Base-by-base conservation (phyloP, 2,797 vertebrate species). In the Psittacula derbiana region DNA sequence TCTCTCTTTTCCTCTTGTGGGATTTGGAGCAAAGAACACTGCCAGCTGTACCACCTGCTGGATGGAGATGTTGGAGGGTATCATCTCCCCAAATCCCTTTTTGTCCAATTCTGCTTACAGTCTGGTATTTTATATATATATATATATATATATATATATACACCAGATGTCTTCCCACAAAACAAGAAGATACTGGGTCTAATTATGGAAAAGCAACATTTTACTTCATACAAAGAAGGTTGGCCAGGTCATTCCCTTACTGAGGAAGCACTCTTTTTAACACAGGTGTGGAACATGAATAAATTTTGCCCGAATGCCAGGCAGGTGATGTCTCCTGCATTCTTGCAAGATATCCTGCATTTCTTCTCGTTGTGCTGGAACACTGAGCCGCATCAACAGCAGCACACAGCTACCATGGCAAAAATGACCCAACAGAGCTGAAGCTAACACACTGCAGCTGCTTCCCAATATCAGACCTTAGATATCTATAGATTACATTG, bases 11-110 rank as follows among this genome's bases (percentile, higher is more conserved):
- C n/a, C 12, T 84, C 80, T 46, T 84, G 50, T 60, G 90, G 73
- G 88, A 72, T 80, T 90, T 80, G 55, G 12, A 64, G 76, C 10
- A 30, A 92, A 81, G 50, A 75, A 58, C 58, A 9, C 50, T 84
- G 83, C 43, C 60, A 73, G 55, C 75, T 86, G 55, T 86, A 88
- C 66, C 70, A 86, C 91, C 88, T 83, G 88, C 90, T 88, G 79
- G 67, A 83, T 91, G 64, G 31, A 82, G 81, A 25, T 87, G 84
- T 81, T 93, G 72, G 53, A 93, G 91, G 57, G 41, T 80, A 57
- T 78, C 21, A 47, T 53, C 65, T 92, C 69, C 82, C 79, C 49
- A 88, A 0, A 82, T 67, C 15, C 73, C 49, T 24, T 86, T 91
- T 78, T 83, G 62, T 66, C 62, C 73, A 86, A 49, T 69, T 78